Conservation (phyloP, 2,888 invertebrate species). For the Mamestra brassicae region DNA sequence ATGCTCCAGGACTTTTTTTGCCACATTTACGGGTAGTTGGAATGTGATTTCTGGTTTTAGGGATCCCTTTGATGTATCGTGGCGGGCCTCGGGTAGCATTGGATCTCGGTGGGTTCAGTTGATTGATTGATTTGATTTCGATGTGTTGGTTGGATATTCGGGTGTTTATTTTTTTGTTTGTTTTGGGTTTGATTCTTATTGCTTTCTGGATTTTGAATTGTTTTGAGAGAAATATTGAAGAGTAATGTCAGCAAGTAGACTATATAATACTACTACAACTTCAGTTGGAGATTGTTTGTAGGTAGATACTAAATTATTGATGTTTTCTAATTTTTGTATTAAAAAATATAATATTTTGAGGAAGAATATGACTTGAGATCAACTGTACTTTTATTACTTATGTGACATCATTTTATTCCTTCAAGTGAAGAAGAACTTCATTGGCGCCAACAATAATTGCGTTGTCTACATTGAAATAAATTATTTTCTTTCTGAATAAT, state of each 20-base stretch:
- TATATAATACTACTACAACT: too few relatives aligned
- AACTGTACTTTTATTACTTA: background rate
- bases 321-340: background rate
- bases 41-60: constrained; percentile 52
- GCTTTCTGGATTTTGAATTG: constrained; percentile 11
- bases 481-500: constrained; percentile 50
- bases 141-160: constrained; percentile 37
- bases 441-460: constrained; percentile 14
- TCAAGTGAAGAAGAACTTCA: constrained; percentile 8
- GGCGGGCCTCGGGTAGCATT: constrained; percentile 26
- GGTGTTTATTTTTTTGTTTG: constrained; percentile 22
- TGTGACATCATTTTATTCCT: constrained; percentile 1
- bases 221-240: constrained; percentile 1
- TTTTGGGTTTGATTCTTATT: constrained; percentile 14
- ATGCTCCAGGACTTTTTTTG: constrained; percentile 50
- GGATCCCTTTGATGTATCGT: constrained; percentile 49
- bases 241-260: background rate
- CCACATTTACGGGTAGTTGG: constrained; percentile 52
- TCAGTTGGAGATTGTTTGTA: background rate
- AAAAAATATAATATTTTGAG: too few relatives aligned
- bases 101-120: constrained; percentile 32
- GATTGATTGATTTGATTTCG: constrained; percentile 55
- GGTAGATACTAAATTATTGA: background rate
- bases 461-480: constrained; percentile 34
- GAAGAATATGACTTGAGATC: background rate